phyloP scores from a whole-genome alignment of 30 jellyfish, hydroid and myxozoan species.

The Aurelia coerulea region DNA sequence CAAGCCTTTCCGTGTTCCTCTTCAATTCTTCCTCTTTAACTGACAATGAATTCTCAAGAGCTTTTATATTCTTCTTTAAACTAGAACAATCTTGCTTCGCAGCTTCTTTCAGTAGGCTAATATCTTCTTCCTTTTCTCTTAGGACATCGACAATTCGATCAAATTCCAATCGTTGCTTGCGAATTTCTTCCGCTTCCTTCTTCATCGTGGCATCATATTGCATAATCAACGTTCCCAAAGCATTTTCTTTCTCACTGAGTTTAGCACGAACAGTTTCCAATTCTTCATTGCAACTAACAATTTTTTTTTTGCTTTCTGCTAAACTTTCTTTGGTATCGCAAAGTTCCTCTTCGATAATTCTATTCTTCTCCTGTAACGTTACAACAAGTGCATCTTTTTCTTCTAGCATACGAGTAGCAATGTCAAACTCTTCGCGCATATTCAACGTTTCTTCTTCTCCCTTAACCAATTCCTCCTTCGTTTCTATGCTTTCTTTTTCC shows the following conservation, averaged over 20 bases:
- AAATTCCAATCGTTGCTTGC: not conserved
- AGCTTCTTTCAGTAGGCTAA: not conserved
- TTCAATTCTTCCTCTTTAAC: conserved; percentile 28
- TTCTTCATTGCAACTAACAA: not conserved
- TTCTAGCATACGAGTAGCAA: not conserved
- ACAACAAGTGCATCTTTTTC: not conserved
- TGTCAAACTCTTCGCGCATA: too few species aligned
- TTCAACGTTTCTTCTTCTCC: too few species aligned
- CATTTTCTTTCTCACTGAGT: not conserved
- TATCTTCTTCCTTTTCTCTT: conserved; percentile 4
- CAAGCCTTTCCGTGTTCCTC: not conserved
- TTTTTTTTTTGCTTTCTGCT: not conserved
- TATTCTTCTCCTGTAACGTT: not conserved
- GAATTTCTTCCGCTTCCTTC: conserved; percentile 5
- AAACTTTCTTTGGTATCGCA: not conserved
- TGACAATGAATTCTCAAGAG: conserved; percentile 4
- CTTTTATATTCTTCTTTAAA: conserved; percentile 15
- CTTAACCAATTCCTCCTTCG: too few species aligned
- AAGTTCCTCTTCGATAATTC: not conserved
- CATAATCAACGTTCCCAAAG: not conserved
- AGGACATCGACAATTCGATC: conserved; percentile 5
- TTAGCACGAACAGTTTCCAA: not conserved
- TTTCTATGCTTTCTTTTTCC: too few species aligned
- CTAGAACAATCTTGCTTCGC: not conserved
- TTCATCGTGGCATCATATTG: not conserved